phyloP scores from a whole-genome alignment of 2,113 vertebrate species.

The Strix uralensis region DNA sequence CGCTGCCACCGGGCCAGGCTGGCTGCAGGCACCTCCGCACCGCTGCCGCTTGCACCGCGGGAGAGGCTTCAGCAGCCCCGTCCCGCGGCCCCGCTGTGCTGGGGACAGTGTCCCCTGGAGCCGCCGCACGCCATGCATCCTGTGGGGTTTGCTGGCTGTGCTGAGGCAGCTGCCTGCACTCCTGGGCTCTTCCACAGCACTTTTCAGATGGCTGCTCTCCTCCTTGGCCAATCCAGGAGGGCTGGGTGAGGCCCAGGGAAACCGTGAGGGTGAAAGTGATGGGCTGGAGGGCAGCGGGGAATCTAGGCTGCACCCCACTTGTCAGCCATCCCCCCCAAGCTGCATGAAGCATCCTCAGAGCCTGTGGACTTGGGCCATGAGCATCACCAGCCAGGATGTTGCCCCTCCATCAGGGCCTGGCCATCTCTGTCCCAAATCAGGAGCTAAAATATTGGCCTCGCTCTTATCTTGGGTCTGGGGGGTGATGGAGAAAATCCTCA shows the following conservation, averaged over 20 bases:
- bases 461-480: not conserved
- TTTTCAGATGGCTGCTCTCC: not conserved
- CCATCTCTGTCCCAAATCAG: not conserved
- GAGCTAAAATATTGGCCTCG: not conserved
- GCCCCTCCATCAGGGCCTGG: not conserved
- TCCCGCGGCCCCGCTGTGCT: not conserved
- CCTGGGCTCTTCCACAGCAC: not conserved
- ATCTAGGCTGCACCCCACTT: rapidly evolving
- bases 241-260: not conserved
- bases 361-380: rapidly evolving
- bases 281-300: not conserved
- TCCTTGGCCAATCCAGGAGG: not conserved
- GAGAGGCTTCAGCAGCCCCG: not conserved
- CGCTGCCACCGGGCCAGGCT: not conserved
- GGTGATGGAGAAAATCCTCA: not conserved
- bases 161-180: rapidly evolving
- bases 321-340: not conserved
- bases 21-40: not conserved
- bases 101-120: rapidly evolving
- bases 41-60: rapidly evolving
- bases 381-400: rapidly evolving
- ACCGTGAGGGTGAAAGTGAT: not conserved
- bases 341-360: not conserved
- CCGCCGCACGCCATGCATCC: rapidly evolving
- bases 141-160: rapidly evolving